Evolutionary conservation across 2,888 invertebrate genomes (phyloP).

Genomic region (Eucera pruinosa): DNA sequence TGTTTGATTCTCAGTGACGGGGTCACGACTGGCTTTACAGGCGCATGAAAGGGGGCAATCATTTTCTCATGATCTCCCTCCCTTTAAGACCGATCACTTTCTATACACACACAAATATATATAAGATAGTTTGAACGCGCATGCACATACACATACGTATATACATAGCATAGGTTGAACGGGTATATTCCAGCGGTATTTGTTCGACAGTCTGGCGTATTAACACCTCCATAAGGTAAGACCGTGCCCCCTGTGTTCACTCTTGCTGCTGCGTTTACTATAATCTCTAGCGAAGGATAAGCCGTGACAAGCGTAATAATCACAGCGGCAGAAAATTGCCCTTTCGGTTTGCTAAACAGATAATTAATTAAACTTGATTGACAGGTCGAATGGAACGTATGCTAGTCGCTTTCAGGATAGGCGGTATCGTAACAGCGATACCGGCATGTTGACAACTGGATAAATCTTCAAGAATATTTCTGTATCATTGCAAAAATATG

Average conservation of each 20-base stretch:
- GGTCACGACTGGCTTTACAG: conserved; percentile 60
- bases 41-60: conserved; percentile 66
- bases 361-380: conserved; percentile 56
- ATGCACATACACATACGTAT: neutral
- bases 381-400: conserved; percentile 1
- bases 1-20: conserved; percentile 53
- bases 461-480: no score
- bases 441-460: neutral
- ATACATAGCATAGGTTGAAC: no score
- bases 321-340: conserved; percentile 45
- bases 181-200: conserved; percentile 24
- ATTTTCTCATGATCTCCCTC: conserved; percentile 71
- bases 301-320: conserved; percentile 49
- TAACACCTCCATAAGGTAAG: conserved; percentile 49
- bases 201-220: conserved; percentile 52
- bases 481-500: no score
- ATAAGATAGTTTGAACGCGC: no score
- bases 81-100: conserved; percentile 53
- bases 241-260: conserved; percentile 19
- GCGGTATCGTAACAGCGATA: neutral
- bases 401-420: neutral
- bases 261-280: conserved; percentile 6
- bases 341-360: conserved; percentile 40
- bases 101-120: no score
- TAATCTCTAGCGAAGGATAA: conserved; percentile 18